Evolutionary conservation across 2,888 invertebrate species (phyloP), one percentile per base, ranked within the genome.

Genomic region (Meiosimyza platycephala): DNA sequence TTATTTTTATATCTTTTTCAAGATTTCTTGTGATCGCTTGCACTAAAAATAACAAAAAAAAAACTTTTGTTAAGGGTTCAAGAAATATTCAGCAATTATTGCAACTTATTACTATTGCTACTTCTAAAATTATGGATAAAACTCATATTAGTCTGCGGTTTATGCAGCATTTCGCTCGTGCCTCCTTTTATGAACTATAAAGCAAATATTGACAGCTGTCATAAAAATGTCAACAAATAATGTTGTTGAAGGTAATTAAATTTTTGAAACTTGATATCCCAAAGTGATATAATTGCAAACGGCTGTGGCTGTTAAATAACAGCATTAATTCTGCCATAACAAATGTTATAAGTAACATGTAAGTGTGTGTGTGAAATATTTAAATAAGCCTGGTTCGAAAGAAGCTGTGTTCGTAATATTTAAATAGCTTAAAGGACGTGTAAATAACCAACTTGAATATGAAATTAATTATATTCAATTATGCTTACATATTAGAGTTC

Each of bases 221-320:
- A 9, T 40, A 9, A 9, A 40, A 40, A 5, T 40, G 40, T 40
- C 40, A 40, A 40, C 40, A 40, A 9, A 6, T 7, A 9, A 40
- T 40, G 40, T 9, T 40, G 6, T 40, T 7, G 9, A 40, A 40
- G 40, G 9, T 40, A 40, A 40, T 40, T 40, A 40, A 40, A 6
- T 40, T 40, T 40, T 40, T 40, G 40, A 9, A 1, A 9, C 9
- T 40, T 40, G 40, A 40, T 40, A 40, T 40, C 9, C 68, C 69
- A 69, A 52, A 68, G 55, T 54, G 72, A 72, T 72, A 74, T 64
- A 72, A 65, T 74, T 74, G 64, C 74, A 62, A 70, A 68, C 50
- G 65, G 59, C 50, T 59, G 55, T 28, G 28, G 28, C 28, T 28
- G 28, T 4, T 28, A 28, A 28, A 28, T 28, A 28, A 28, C 28